Evolutionary conservation across 2,797 vertebrate genomes (phyloP).

Genomic region (Macrochelys suwanniensis): DNA sequence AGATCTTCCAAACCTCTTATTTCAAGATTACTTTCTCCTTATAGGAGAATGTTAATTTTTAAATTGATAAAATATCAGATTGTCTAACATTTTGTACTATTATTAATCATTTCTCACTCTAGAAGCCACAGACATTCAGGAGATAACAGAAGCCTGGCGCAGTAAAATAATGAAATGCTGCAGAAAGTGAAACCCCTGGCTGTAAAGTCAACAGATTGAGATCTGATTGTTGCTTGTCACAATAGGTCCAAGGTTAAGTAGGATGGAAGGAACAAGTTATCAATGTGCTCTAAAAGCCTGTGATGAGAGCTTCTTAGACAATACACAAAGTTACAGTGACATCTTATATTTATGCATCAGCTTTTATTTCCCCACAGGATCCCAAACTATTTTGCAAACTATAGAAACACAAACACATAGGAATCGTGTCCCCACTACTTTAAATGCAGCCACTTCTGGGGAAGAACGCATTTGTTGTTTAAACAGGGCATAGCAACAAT

Average conservation of each 20-base stretch:
- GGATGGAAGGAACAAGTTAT: not conserved
- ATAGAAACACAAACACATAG: not conserved
- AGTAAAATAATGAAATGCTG: not conserved
- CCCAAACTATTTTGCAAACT: not conserved
- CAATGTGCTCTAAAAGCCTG: fast-evolving
- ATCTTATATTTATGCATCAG: not conserved
- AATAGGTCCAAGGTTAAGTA: not conserved
- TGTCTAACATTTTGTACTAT: not conserved
- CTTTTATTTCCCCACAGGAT: not conserved
- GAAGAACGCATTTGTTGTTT: fast-evolving
- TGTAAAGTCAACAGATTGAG: not conserved
- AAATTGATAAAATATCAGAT: not conserved
- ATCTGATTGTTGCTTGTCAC: not conserved
- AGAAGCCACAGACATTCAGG: not conserved
- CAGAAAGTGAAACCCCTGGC: not conserved
- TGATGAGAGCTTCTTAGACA: not conserved
- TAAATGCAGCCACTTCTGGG: not conserved
- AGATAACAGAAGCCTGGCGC: conserved; percentile 1
- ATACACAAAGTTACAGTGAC: not conserved
- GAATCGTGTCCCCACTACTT: not conserved
- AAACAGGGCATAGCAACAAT: not conserved
- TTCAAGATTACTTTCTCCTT: not conserved
- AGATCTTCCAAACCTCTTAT: not conserved
- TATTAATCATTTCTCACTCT: not conserved
- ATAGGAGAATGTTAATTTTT: not conserved